Evolutionary conservation across 1,140 invertebrate species (phyloP), one percentile per base, ranked within the genome.

Genomic region (Neodiprion lecontei): DNA sequence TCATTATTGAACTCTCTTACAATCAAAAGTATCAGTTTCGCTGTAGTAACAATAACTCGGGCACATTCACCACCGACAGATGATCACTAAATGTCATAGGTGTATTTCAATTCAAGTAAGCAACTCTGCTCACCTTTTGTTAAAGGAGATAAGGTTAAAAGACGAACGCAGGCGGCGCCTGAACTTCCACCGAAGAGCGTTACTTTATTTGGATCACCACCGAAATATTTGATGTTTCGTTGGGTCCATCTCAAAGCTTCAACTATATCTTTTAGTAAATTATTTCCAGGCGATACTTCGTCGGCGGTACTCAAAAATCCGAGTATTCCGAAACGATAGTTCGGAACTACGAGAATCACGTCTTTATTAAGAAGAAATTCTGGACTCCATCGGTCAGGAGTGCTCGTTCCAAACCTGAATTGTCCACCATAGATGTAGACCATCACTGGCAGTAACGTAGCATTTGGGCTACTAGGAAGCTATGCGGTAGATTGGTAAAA

Each of bases 181-280:
- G 91, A 91, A 78, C 91, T 90, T 78, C 92, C 91, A 0, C 92
- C 92, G 1, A 84, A 89, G 21, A 93, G 78, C 0, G 91, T 91
- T 2, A 95, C 90, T 61, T 90, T 88, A 61, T 88, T 78, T 0
- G 91, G 86, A 84, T 94, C 90, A 0, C 94, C 94, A 1, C 93
- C 93, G 79, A 95, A 95, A 71, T 85, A 79, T 21, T 86, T 81
- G 47, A 93, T 93, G 80, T 95, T 94, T 47, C 88, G 83, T 81
- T 91, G 88, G 5, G 95, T 89, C 88, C 91, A 93, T 76, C 88
- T 86, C 70, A 93, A 80, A 1, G 92, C 91, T 76, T 92, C 86
- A 53, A 92, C 84, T 74, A 92, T 90, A 78, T 94, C 93, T 67
- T 91, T 89, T 17, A 95, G 84, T 0, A 92, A 94, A 47, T 90